Evolutionary conservation across 2,797 vertebrate species (phyloP).

Genomic region (Acestrorhynchus altus): DNA sequence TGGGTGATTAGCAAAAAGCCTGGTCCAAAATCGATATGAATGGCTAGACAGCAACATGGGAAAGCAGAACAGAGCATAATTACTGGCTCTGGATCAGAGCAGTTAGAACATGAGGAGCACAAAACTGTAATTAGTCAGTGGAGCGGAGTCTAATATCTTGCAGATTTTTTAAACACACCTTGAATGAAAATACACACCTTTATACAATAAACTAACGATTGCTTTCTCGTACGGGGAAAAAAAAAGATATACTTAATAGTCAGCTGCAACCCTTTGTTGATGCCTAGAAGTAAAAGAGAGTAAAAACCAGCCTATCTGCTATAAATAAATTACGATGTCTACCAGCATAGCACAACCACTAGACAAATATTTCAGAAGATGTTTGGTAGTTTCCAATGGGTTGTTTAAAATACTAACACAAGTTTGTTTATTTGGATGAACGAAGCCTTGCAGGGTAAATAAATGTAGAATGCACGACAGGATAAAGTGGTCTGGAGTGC

Average conservation of each 20-base stretch:
- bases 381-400: neutral
- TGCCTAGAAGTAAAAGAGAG: neutral
- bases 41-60: constrained; percentile 53
- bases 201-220: constrained; percentile 5
- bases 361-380: neutral
- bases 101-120: constrained; percentile 24
- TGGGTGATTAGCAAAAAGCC: constrained; percentile 64
- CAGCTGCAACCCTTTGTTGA: neutral
- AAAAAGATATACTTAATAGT: neutral
- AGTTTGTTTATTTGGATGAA: constrained; percentile 11
- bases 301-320: neutral
- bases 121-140: constrained; percentile 23
- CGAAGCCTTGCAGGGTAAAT: constrained; percentile 4
- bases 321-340: neutral
- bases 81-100: constrained; percentile 28
- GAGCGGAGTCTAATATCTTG: constrained; percentile 20
- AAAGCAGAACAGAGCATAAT: constrained; percentile 42
- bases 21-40: constrained; percentile 54
- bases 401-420: neutral
- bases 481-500: neutral
- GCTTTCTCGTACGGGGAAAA: neutral
- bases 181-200: constrained; percentile 2
- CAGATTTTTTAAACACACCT: neutral
- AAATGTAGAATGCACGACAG: neutral
- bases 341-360: neutral